Evolutionary conservation across 2,113 vertebrate genomes (phyloP), one percentile per base, ranked within the genome.

Genomic region (Megalops atlanticus): DNA sequence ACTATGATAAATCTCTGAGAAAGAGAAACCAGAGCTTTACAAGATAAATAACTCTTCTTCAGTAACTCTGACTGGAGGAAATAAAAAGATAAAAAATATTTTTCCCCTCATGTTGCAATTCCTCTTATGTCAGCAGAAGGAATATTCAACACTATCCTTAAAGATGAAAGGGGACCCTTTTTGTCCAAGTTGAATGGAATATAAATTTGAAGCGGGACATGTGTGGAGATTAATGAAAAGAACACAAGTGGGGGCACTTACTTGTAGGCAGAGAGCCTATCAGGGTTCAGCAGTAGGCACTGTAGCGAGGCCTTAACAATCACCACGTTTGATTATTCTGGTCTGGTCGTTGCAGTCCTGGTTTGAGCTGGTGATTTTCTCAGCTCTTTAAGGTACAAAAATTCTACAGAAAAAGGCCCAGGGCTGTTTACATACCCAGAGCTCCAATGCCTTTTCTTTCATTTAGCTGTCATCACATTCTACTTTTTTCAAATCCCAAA

Each of bases 351-450:
- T 31, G 4, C 31, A 36, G 10, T 70, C 68, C 31, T 36, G 33
- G 68, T 15, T 31, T 36, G 31, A 21, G 54, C 14, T n/a, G 14
- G 31, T 70, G 14, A 70, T 35, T 33, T 33, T 33, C 31, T 70
- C n/a, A 4, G 68, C 68, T 58, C 6, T 58, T n/a, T 64, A 36
- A 18, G 18, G 18, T 39, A 74, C 71, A 39, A 74, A 74, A 74
- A 1, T 11, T 40, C 81, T 58, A 10, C 5, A 11, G 33, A 78
- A 52, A 39, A 41, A 45, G 78, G 69, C 78, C 79, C 36, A 58
- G 78, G 77, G 83, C 76, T 85, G 82, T 86, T 85, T 82, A 79
- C 73, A 64, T 24, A 73, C 43, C 14, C 58, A 74, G 77, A 43
- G 79, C 24, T 54, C n/a, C 73, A 21, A 64, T 80, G 36, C 76